Percentiles rank a stretch among this genome's conserved stretches.
These are phyloP conservation scores for Gallinago undulata DNA, from an alignment of 2,113 vertebrate genomes.

Conservation along the genomic window DNA sequence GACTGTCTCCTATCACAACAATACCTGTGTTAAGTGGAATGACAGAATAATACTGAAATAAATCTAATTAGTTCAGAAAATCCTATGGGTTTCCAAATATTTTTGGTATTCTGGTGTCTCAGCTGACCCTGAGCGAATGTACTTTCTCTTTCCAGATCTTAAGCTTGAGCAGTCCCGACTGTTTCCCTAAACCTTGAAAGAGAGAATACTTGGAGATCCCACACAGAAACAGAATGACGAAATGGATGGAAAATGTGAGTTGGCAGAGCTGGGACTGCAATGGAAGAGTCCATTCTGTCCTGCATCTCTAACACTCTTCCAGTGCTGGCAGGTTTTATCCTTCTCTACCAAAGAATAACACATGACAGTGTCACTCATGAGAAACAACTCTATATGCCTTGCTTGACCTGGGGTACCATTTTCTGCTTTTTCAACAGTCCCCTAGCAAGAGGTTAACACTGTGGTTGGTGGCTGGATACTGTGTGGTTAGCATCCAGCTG, in stretches of 20 bases:
- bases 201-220: neutral
- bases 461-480: neutral
- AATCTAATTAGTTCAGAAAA: neutral
- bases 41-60: neutral
- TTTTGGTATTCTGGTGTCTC: neutral
- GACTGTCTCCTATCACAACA: neutral
- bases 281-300: neutral
- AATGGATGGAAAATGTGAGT: neutral
- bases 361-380: neutral
- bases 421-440: neutral
- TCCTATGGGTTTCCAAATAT: neutral
- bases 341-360: neutral
- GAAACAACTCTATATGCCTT: neutral
- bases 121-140: neutral
- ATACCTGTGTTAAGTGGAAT: neutral
- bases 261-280: neutral
- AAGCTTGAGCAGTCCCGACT: neutral
- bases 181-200: neutral
- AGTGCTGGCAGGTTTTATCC: neutral
- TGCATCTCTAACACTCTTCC: accelerated
- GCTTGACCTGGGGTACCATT: neutral
- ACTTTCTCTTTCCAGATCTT: neutral
- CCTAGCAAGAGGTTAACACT: neutral
- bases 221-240: neutral
- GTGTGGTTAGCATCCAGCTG: neutral